Base-by-base conservation (phyloP, 2,888 invertebrate species). In the Parthenolecanium corni region DNA sequence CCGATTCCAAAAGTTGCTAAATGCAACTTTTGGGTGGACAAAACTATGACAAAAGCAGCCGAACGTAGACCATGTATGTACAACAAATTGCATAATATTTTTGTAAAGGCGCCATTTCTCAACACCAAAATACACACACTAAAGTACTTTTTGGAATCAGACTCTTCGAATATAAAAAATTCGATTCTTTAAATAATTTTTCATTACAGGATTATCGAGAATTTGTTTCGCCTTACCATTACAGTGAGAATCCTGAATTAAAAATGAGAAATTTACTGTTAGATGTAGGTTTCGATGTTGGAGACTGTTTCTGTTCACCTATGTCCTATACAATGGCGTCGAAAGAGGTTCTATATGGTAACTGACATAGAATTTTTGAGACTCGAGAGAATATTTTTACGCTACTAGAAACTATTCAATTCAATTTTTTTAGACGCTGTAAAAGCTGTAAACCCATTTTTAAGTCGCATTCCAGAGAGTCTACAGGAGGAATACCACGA, bases 381-480 rank as follows among this genome's bases (percentile, higher is more conserved):
- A 4, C 44, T 14, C 18, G 44, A 9, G 44, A 16, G 14, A 42
- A 42, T 42, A 42, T 4, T 6, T 31, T 31, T 4, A 31, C 31
- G 9, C 31, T n/a, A n/a, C n/a, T n/a, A n/a, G n/a, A n/a, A n/a
- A n/a, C 31, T 31, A 31, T 44, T 20, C 9, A 44, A 1, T 51
- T 21, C 20, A 62, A 49, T 67, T 67, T 67, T 76, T 76, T 47
- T 73, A 84, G 85, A 81, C 69, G 81, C 84, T 47, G 76, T 82
- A 0, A 75, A 77, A 65, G 85, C 86, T 0, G 80, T 87, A 3
- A 85, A 83, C 70, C 87, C 87, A 0, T 86, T 86, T 70, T 70
- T 82, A 63, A 74, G 77, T 5, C 75, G 79, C 51, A 80, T 87
- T 57, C 81, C 85, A 0, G 71, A 74, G 1, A 71, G 78, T 1